Conservation (phyloP, 2,113 vertebrate species). For the Rhabdornis inornatus region DNA sequence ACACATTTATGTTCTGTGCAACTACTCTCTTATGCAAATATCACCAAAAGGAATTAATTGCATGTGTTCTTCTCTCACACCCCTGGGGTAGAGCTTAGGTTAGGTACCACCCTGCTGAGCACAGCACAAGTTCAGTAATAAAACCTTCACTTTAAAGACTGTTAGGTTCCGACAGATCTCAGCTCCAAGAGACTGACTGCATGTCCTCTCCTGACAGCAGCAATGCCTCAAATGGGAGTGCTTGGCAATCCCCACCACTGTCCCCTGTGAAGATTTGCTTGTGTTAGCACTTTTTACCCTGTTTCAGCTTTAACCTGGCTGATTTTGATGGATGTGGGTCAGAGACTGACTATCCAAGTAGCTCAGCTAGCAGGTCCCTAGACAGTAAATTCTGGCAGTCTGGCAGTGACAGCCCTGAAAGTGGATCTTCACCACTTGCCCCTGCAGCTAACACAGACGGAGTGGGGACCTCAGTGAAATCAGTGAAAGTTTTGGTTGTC, state of each 20-base stretch:
- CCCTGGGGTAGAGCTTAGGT: background rate
- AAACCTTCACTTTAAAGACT: background rate
- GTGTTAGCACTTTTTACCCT: background rate
- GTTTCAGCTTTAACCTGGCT: background rate
- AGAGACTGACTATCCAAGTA: background rate
- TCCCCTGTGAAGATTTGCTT: background rate
- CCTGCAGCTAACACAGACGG: background rate
- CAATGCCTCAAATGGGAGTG: background rate
- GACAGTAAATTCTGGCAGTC: background rate
- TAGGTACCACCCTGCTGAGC: background rate
- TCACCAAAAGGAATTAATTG: background rate
- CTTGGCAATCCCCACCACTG: background rate
- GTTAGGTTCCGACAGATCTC: background rate
- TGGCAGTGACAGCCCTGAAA: background rate
- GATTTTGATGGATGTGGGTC: background rate
- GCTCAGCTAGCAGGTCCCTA: background rate
- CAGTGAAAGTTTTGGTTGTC: background rate
- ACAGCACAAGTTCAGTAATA: background rate
- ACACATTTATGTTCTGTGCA: background rate
- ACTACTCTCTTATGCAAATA: background rate
- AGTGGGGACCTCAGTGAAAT: background rate
- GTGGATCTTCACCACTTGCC: background rate
- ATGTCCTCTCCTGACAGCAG: background rate
- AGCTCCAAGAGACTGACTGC: fast-evolving
- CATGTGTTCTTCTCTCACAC: background rate